Percentiles rank a stretch among this genome's conserved stretches.
phyloP scores from a whole-genome alignment of 1,140 invertebrate species.

The Nasonia longicornis region DNA sequence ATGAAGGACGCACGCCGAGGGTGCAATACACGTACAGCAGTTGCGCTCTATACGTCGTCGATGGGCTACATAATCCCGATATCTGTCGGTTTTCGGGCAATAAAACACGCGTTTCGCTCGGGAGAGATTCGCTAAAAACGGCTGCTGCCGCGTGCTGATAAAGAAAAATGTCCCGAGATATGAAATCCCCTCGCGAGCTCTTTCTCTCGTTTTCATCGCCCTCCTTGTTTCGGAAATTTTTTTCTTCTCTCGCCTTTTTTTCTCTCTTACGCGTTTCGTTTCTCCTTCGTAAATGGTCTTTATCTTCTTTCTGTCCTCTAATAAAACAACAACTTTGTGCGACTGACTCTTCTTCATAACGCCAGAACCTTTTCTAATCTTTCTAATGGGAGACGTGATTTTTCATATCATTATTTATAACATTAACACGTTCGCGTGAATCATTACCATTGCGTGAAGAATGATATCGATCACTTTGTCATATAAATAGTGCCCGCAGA shows the following conservation, averaged over 20 bases:
- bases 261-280: not conserved
- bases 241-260: slow-evolving; percentile 4
- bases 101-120: slow-evolving; percentile 67
- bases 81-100: slow-evolving; percentile 71
- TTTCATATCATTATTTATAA: not conserved
- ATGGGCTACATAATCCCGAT: slow-evolving; percentile 68
- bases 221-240: slow-evolving; percentile 42
- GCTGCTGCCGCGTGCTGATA: slow-evolving; percentile 63
- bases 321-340: slow-evolving; percentile 36
- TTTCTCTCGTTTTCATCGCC: slow-evolving; percentile 43
- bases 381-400: not conserved
- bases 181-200: slow-evolving; percentile 54
- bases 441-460: not conserved
- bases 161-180: slow-evolving; percentile 64
- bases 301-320: slow-evolving; percentile 27
- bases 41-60: slow-evolving; percentile 36
- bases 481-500: not conserved
- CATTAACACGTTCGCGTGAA: not conserved
- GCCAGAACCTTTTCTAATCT: not conserved
- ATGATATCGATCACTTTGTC: not conserved
- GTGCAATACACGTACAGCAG: slow-evolving; percentile 26
- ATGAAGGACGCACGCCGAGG: not conserved
- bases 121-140: slow-evolving; percentile 54
- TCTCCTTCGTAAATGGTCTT: slow-evolving; percentile 2
- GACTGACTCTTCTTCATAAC: not conserved